Conservation (phyloP, 2,113 vertebrate species). For the Hydropotes inermis region DNA sequence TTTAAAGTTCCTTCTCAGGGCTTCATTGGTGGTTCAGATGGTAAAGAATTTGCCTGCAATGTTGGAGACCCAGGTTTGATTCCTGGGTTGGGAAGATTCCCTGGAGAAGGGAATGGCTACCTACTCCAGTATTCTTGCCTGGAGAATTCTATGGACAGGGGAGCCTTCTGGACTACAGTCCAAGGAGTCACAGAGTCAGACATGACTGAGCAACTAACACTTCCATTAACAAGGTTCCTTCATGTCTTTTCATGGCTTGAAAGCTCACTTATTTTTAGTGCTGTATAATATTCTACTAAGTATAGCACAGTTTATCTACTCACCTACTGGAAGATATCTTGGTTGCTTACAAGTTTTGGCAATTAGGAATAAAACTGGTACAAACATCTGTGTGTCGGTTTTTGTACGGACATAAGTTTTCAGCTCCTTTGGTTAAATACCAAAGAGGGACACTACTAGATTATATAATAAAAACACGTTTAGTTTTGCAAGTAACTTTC, state of each 20-base stretch:
- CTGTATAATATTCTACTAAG: background rate
- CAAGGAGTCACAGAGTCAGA: background rate
- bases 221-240: background rate
- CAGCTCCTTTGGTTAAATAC: background rate
- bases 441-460: background rate
- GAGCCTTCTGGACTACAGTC: background rate
- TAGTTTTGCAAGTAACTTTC: background rate
- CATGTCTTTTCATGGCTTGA: background rate
- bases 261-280: background rate
- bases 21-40: background rate
- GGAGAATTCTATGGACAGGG: background rate
- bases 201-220: background rate
- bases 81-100: background rate
- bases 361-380: background rate
- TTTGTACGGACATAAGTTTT: background rate
- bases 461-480: background rate
- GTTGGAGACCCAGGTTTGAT: background rate
- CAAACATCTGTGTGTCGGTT: background rate
- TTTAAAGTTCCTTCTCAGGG: background rate
- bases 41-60: background rate
- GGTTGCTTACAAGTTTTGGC: background rate
- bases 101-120: background rate
- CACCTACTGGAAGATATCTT: background rate
- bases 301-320: background rate
- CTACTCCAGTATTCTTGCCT: background rate